Base-by-base conservation (phyloP, 2,888 invertebrate genomes). In the Cecidostiba fungosa region DNA sequence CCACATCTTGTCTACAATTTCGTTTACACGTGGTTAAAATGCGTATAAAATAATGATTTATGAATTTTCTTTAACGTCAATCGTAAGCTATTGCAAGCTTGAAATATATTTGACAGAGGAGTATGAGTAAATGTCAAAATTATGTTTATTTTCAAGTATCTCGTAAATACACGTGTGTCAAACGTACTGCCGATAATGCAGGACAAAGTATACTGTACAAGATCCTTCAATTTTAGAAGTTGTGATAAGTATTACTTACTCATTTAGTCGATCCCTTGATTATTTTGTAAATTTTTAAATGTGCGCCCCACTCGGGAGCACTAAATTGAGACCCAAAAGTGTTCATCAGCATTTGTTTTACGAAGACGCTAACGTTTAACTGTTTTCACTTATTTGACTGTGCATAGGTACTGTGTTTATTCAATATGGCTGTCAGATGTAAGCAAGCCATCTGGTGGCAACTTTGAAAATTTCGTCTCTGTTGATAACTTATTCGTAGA, bases 291-390 rank as follows among this genome's bases (percentile, higher is more conserved):
- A 66, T 76, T 10, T 66, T 82, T 59, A 77, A n/a, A 29, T 47
- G 36, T 32, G 73, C 59, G 36, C 59, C 62, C 78, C 82, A 69
- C 26, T 23, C n/a, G 70, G 74, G 79, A 77, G 50, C 72, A 82
- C 54, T 78, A 77, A 79, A 77, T 72, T n/a, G 50, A 4, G 47
- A 19, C n/a, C 26, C 14, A 82, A 36, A 77, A 66, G 59, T 23
- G 62, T 79, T 86, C 79, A 82, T 84, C 23, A 85, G 73, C 79
- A 82, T 82, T 80, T 85, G 79, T 39, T 79, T 84, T 59, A 39
- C 12, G 8, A 26, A 72, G 76, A 79, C 83, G 80, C 70, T 80
- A 77, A 43, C 81, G 81, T 78, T 59, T 77, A 76, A 86, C 80
- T 84, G 86, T 79, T 70, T 47, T 62, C 76, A 74, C 70, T 77